Conservation (phyloP, 2,113 vertebrate genomes). For the Sphaerodactylus townsendi region DNA sequence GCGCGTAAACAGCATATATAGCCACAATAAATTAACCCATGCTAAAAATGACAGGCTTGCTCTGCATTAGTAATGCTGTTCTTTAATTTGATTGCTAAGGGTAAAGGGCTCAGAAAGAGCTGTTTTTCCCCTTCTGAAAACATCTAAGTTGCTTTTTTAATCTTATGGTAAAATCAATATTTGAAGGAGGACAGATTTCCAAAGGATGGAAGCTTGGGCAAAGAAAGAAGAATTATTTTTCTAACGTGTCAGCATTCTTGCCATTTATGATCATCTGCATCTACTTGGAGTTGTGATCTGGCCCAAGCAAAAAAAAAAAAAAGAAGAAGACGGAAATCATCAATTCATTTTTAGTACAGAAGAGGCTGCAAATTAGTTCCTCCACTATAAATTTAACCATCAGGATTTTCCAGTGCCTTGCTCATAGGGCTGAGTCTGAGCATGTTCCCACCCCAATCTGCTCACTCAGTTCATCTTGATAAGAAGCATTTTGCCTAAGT, state of each 20-base stretch:
- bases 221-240: background rate
- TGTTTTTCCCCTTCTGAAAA: background rate
- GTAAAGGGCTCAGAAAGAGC: background rate
- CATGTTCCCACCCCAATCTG: background rate
- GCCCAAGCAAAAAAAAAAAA: background rate
- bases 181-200: background rate
- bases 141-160: background rate
- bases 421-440: background rate
- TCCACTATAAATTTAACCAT: background rate
- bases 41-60: constrained; percentile 9
- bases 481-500: background rate
- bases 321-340: background rate
- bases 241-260: background rate
- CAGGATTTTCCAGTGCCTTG: background rate
- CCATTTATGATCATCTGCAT: fast-evolving
- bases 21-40: background rate
- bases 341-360: background rate
- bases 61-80: background rate
- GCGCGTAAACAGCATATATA: background rate
- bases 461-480: background rate
- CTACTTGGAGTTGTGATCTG: background rate
- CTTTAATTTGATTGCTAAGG: background rate
- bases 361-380: background rate
- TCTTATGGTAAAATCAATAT: background rate
- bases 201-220: background rate